Evolutionary conservation across 2,797 vertebrate genomes (phyloP), one percentile per base, ranked within the genome.

Genomic region (Delichon dasypus): DNA sequence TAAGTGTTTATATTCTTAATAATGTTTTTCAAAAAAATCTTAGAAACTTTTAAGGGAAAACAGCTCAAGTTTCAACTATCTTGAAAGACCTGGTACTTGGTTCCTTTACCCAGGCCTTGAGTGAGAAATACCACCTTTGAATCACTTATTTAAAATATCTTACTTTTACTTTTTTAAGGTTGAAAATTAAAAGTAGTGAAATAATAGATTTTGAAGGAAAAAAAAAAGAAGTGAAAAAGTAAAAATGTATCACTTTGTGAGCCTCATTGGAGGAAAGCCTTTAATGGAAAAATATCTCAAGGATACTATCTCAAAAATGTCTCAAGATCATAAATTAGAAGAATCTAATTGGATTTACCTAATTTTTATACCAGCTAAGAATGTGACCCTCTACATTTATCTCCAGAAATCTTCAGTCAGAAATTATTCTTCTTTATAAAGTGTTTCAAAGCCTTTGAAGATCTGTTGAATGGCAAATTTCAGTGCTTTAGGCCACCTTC

Each of bases 361-460:
- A 62, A 76, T 85, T 84, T 83, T 95, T 75, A 55, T 89, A 89
- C 36, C 21, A 85, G 54, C 54, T 89, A 91, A 62, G 87, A 92
- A 88, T 68, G 21, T 86, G 84, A 89, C 87, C 61, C 26, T 80
- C 65, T 75, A 67, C 54, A 81, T 79, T 64, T 62, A 34, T 72
- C 72, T 81, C 77, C 71, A 90, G 58, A 93, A 89, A 68, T 47
- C 32, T 91, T 94, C 88, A 93, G 45, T 53, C n/a, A 82, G 53
- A 97, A 89, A 68, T 60, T 55, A 53, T 75, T n/a, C 17, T 44
- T 45, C 29, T 73, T 84, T 77, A 40, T 27, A 77, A 57, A 79
- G 25, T 34, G 7, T 61, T 86, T 53, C 40, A 71, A 76, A 68
- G 72, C n/a, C 70, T 78, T 90, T 77, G 54, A 91, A 29, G 26